Conservation (phyloP, 2,888 invertebrate species). For the Drosophila testacea region DNA sequence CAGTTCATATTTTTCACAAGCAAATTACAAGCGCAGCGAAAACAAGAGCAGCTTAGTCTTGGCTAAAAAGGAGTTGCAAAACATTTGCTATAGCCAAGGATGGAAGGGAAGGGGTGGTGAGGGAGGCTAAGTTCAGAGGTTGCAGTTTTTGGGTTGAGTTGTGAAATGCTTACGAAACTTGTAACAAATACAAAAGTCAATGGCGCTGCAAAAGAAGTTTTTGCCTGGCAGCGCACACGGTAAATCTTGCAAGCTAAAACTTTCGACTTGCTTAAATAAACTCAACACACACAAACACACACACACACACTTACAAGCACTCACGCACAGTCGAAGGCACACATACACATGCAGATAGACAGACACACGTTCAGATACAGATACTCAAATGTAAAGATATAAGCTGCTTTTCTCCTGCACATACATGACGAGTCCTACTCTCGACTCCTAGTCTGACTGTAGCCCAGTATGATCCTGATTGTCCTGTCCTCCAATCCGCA, state of each 20-base stretch:
- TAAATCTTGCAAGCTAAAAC: slow-evolving; percentile 79
- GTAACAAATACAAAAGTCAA: slow-evolving; percentile 79
- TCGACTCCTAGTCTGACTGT: slow-evolving; percentile 23
- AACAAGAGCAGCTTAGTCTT: slow-evolving; percentile 58
- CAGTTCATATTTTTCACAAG: slow-evolving; percentile 68
- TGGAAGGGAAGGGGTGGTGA: neutral
- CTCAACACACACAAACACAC: slow-evolving; percentile 54
- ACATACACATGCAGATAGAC: slow-evolving; percentile 21
- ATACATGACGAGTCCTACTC: slow-evolving; percentile 56
- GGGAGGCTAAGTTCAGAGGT: slow-evolving; percentile 22
- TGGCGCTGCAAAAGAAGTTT: slow-evolving; percentile 80
- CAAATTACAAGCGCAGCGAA: slow-evolving; percentile 74
- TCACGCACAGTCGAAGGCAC: slow-evolving; percentile 27
- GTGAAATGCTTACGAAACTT: slow-evolving; percentile 64
- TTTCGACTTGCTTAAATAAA: slow-evolving; percentile 80
- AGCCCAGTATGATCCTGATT: slow-evolving; percentile 55
- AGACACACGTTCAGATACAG: slow-evolving; percentile 30
- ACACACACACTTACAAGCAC: slow-evolving; percentile 25
- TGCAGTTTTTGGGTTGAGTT: slow-evolving; percentile 57
- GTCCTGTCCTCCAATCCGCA: slow-evolving; percentile 53
- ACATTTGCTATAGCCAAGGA: neutral
- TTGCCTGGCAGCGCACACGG: slow-evolving; percentile 74
- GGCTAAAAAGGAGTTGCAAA: slow-evolving; percentile 39
- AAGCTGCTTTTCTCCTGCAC: slow-evolving; percentile 76
- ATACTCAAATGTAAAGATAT: slow-evolving; percentile 56